Base-by-base conservation (phyloP, 2,113 vertebrate genomes). In the Antennarius striatus region DNA sequence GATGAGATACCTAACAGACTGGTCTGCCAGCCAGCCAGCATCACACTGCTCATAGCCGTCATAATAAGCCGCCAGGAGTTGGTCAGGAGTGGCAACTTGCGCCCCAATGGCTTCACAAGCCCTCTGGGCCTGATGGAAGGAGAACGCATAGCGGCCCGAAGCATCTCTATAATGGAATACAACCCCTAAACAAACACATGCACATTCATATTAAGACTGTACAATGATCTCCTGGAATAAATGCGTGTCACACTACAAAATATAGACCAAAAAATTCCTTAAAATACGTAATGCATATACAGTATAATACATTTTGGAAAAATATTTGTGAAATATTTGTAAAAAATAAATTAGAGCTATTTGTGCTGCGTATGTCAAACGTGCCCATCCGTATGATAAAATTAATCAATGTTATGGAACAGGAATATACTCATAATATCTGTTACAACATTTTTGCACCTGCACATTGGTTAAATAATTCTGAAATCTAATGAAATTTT, bases 131-230 rank as follows among this genome's bases (percentile, higher is more conserved):
- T 89, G 85, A 0, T 73, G 3, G 52, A 98, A 99, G 68, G 93
- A 93, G 72, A 96, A 97, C 2, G 93, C 92, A 0, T 98, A 98
- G 29, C 96, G 95, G 42, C 88, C 91, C 52, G 91, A 92, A 48
- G 95, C 93, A 64, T 96, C 94, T 36, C 96, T 94, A 83, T 99
- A 98, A 70, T 96, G 96, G 79, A 99, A 98, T 30, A 98, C 96
- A 10, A 97, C 96, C 43, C 97, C 97, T 99, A 76, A 0, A 75
- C 6, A 5, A 14, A 62, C 16, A 51, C 12, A 51, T 42, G 40
- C 9, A 48, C 4, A 14, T 0, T 39, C 8, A 22, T 22, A 57
- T 36, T 36, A 3, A 36, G 32, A 36, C 22, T 22, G 22, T 22
- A 22, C 22, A 22, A 22, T 22, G 32, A 4, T 2, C 3, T 36